phyloP scores from a whole-genome alignment of 2,797 vertebrate genomes.

The Coregonus suidteri region DNA sequence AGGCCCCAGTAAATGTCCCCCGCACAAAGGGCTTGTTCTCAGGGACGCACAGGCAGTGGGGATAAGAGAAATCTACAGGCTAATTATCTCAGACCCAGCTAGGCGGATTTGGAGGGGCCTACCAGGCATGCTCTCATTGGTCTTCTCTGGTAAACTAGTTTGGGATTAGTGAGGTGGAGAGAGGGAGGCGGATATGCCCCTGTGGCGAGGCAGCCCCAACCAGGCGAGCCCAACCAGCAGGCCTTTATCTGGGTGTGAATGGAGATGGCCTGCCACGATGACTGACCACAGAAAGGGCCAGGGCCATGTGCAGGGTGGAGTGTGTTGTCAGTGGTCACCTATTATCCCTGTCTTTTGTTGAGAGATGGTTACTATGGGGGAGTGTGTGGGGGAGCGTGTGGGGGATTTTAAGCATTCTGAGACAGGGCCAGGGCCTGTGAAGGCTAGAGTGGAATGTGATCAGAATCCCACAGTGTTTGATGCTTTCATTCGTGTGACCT shows the following conservation, averaged over 20 bases:
- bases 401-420: conserved; percentile 60
- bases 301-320: conserved; percentile 47
- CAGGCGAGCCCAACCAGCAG: conserved; percentile 66
- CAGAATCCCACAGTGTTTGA: conserved; percentile 77
- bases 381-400: conserved; percentile 38
- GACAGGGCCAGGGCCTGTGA: conserved; percentile 65
- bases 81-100: conserved; percentile 74
- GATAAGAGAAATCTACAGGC: conserved; percentile 63
- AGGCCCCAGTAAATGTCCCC: conserved; percentile 54
- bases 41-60: conserved; percentile 58
- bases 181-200: conserved; percentile 70
- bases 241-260: conserved; percentile 81
- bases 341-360: conserved; percentile 84
- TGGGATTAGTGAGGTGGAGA: conserved; percentile 77
- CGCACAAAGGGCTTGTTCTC: conserved; percentile 64
- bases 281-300: conserved; percentile 57
- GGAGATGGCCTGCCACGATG: conserved; percentile 74
- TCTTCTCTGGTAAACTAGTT: conserved; percentile 69
- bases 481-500: conserved; percentile 75
- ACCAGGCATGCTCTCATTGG: conserved; percentile 73
- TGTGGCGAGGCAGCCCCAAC: conserved; percentile 67
- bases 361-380: conserved; percentile 43
- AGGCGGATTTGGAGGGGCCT: conserved; percentile 62
- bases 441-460: conserved; percentile 70
- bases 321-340: conserved; percentile 71